Percentiles rank a stretch among this genome's conserved stretches.
Conservation (phyloP, 2,797 vertebrate genomes). For the Falco concolor region DNA sequence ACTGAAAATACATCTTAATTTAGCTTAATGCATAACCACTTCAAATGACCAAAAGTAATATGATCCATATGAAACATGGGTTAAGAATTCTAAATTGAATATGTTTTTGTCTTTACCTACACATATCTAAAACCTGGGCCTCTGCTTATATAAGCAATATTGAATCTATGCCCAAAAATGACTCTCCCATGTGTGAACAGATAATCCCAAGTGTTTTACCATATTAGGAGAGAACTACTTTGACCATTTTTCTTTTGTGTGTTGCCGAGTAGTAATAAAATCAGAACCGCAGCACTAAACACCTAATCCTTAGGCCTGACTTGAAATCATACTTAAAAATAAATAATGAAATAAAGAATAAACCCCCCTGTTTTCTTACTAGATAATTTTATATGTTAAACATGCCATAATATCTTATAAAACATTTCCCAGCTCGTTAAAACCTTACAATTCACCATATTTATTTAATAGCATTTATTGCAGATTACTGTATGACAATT, state of each 20-base stretch:
- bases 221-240: background rate
- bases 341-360: background rate
- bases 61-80: background rate
- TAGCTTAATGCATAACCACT: background rate
- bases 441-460: background rate
- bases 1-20: background rate
- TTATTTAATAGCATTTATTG: background rate
- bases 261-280: background rate
- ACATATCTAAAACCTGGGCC: background rate
- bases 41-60: background rate
- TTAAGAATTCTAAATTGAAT: background rate
- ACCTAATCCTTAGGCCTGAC: background rate
- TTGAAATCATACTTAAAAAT: background rate
- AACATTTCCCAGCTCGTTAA: background rate
- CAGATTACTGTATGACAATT: background rate
- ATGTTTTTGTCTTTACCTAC: background rate
- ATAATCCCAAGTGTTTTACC: background rate
- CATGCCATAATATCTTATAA: background rate
- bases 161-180: background rate
- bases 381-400: background rate
- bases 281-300: background rate
- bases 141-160: background rate
- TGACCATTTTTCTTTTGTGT: background rate
- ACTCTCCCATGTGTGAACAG: background rate
- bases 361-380: background rate